phyloP scores from a whole-genome alignment of 1,140 invertebrate species.

The Portunus trituberculatus region DNA sequence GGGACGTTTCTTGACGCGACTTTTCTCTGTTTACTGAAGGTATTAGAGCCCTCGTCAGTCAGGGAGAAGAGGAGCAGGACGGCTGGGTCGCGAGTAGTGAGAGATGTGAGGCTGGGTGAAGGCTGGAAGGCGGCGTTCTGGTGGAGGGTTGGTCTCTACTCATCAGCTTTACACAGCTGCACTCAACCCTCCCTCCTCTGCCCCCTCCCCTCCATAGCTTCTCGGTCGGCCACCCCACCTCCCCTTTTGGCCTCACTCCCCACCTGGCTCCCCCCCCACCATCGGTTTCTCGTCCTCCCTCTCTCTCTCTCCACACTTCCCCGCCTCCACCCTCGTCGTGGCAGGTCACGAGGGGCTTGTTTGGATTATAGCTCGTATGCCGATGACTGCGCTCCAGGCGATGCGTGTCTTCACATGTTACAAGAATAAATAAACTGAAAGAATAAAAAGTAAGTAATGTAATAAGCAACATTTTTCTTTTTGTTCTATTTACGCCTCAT shows the following conservation, averaged over 20 bases:
- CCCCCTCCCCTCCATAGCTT: neutral
- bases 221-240: neutral
- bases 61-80: neutral
- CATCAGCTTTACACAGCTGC: slow-evolving; percentile 18
- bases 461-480: too few species aligned
- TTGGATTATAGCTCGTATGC: neutral
- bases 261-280: neutral
- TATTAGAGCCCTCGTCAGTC: neutral
- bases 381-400: neutral
- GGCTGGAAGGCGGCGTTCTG: neutral
- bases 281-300: neutral
- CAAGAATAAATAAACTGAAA: neutral
- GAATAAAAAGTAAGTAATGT: neutral
- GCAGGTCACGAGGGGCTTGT: neutral
- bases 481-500: too few species aligned
- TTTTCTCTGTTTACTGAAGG: slow-evolving; percentile 13
- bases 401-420: neutral
- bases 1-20: neutral
- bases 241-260: neutral
- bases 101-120: neutral
- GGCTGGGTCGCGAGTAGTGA: neutral
- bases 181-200: neutral
- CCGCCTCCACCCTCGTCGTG: neutral
- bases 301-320: neutral
- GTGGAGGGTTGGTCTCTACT: slow-evolving; percentile 5